Conservation (phyloP, 2,888 invertebrate species). For the Caenorhabditis sp. region DNA sequence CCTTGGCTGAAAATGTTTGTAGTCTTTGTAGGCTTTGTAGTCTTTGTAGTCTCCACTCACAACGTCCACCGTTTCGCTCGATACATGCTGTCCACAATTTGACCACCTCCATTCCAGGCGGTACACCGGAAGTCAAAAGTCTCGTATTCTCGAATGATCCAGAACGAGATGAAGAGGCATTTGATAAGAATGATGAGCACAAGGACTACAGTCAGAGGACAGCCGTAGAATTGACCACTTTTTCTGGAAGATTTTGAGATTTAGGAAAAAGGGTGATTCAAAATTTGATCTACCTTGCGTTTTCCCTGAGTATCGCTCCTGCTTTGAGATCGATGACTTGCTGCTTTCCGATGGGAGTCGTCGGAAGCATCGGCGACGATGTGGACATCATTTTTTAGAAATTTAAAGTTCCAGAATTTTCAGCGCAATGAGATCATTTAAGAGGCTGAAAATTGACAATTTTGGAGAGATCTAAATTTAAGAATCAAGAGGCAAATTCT, state of each 20-base stretch:
- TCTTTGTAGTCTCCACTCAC: slow-evolving; percentile 40
- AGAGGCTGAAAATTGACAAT: slow-evolving; percentile 2
- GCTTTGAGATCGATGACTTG: slow-evolving; percentile 71
- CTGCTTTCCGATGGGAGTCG: slow-evolving; percentile 66
- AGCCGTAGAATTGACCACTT: slow-evolving; percentile 53
- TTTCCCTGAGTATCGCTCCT: slow-evolving; percentile 67
- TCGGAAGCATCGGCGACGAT: slow-evolving; percentile 57
- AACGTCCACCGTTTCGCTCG: slow-evolving; percentile 45
- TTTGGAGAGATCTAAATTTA: neutral
- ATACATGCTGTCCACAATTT: slow-evolving; percentile 15
- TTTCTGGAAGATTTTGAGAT: slow-evolving; percentile 39
- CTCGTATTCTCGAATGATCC: slow-evolving; percentile 62
- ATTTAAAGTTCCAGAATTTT: neutral
- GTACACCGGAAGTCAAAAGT: slow-evolving; percentile 64
- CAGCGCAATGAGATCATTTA: slow-evolving; percentile 1
- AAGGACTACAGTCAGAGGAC: slow-evolving; percentile 54
- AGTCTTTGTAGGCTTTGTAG: too few species aligned
- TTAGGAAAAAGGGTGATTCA: neutral
- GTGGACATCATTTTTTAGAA: slow-evolving; percentile 43
- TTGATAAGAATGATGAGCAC: slow-evolving; percentile 55
- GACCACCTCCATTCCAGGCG: slow-evolving; percentile 39
- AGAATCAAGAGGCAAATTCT: slow-evolving; percentile 23
- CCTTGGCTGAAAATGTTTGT: neutral
- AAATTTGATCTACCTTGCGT: slow-evolving; percentile 39
- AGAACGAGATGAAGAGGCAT: slow-evolving; percentile 43